phyloP scores from a whole-genome alignment of 2,888 invertebrate genomes.

The Entomobrya proxima region DNA sequence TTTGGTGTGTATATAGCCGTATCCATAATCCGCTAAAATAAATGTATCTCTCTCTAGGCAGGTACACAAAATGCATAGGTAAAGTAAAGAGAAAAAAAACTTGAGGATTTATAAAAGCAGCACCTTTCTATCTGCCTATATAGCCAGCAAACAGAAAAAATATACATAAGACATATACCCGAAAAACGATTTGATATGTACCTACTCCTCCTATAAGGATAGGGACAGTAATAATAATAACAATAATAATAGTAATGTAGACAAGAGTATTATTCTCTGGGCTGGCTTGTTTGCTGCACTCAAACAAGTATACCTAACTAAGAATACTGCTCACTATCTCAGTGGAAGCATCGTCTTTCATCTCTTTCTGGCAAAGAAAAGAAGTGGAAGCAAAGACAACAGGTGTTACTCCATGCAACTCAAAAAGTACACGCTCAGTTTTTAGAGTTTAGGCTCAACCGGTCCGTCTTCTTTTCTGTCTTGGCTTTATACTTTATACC shows the following conservation, averaged over 20 bases:
- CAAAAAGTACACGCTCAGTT: constrained; percentile 42
- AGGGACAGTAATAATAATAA: too few relatives aligned
- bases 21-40: background rate
- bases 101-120: too few relatives aligned
- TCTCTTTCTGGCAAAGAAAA: constrained; percentile 45
- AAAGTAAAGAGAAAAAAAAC: too few relatives aligned
- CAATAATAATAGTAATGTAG: too few relatives aligned
- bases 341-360: constrained; percentile 34
- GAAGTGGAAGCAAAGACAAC: constrained; percentile 73
- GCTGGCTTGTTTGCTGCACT: background rate
- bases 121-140: too few relatives aligned
- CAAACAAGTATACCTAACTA: too few relatives aligned
- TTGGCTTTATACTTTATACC: constrained; percentile 27
- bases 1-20: background rate
- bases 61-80: background rate
- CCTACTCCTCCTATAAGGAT: too few relatives aligned
- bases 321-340: background rate
- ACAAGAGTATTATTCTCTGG: too few relatives aligned
- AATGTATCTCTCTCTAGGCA: background rate
- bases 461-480: constrained; percentile 69
- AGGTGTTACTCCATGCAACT: constrained; percentile 74
- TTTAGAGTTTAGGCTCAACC: constrained; percentile 72
- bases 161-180: too few relatives aligned
- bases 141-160: too few relatives aligned
- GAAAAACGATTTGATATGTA: too few relatives aligned